These are phyloP conservation scores for Andricus quercusramuli DNA, from an alignment of 2,888 invertebrate genomes.

Conservation along the genomic window DNA sequence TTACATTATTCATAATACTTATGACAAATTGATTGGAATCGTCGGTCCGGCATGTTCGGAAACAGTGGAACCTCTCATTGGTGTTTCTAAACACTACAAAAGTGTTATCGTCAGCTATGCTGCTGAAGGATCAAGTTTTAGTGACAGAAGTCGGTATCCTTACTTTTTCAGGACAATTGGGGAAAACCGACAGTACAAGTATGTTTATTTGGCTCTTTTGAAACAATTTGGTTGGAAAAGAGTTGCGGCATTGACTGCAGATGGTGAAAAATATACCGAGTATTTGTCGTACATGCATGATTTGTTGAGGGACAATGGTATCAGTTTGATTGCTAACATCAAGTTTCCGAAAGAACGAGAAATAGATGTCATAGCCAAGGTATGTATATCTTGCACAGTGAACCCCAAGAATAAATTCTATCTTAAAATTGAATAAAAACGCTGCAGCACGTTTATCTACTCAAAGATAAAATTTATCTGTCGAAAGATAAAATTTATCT, in stretches of 20 bases:
- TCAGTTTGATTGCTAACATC: conserved; percentile 84
- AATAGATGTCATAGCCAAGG: conserved; percentile 81
- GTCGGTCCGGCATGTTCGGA: conserved; percentile 90
- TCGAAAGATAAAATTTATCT: too few relatives aligned
- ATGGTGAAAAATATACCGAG: conserved; percentile 89
- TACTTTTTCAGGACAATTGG: conserved; percentile 91
- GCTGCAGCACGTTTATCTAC: too few relatives aligned
- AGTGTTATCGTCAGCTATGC: conserved; percentile 88
- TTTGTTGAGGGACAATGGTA: conserved; percentile 82
- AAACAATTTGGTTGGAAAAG: conserved; percentile 84
- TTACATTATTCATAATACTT: conserved; percentile 81
- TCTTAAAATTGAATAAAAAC: too few relatives aligned
- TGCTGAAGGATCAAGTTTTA: conserved; percentile 87
- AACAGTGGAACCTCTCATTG: conserved; percentile 89
- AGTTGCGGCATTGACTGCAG: conserved; percentile 88
- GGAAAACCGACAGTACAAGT: conserved; percentile 86
- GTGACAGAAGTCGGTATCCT: conserved; percentile 85
- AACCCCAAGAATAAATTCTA: too few relatives aligned
- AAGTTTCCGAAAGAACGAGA: conserved; percentile 84
- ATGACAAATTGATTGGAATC: conserved; percentile 84
- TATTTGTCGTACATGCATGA: conserved; percentile 87
- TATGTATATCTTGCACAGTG: conserved; percentile 75
- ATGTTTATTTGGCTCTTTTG: conserved; percentile 84
- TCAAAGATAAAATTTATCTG: too few relatives aligned
- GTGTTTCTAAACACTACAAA: conserved; percentile 86